Percentiles rank a stretch among this genome's conserved stretches.
phyloP scores from a whole-genome alignment of 2,797 vertebrate species.

The Zenarchopterus dispar region DNA sequence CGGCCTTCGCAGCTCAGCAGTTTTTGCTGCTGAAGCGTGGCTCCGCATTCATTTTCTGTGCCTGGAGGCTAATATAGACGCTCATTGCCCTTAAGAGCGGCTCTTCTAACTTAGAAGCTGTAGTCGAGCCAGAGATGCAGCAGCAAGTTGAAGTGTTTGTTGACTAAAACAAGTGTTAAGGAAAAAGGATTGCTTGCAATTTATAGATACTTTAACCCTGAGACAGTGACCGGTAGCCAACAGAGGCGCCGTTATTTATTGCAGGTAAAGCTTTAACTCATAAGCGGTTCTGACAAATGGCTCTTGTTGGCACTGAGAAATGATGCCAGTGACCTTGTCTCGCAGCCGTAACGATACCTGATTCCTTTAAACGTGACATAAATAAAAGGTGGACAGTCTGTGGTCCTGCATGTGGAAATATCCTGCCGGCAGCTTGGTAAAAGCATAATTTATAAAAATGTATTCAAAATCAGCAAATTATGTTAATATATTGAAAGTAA shows the following conservation, averaged over 20 bases:
- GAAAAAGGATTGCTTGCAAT: slow-evolving; percentile 46
- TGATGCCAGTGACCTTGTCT: slow-evolving; percentile 64
- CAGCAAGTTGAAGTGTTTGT: slow-evolving; percentile 19
- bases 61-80: slow-evolving; percentile 46
- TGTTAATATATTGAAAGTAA: no score
- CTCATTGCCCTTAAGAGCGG: slow-evolving; percentile 47
- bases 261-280: slow-evolving; percentile 61
- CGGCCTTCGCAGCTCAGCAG: slow-evolving; percentile 12
- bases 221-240: slow-evolving; percentile 37
- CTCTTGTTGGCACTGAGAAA: slow-evolving; percentile 43
- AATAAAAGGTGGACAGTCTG: slow-evolving; percentile 28
- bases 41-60: slow-evolving; percentile 35
- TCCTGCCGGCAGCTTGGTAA: slow-evolving; percentile 2
- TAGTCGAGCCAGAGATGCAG: slow-evolving; percentile 16
- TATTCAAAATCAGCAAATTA: background rate
- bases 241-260: slow-evolving; percentile 68
- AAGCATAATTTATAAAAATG: background rate
- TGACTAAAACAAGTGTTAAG: slow-evolving; percentile 20
- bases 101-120: slow-evolving; percentile 35
- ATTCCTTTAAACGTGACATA: slow-evolving; percentile 49
- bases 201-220: slow-evolving; percentile 52
- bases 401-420: slow-evolving; percentile 10
- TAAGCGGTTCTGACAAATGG: slow-evolving; percentile 53
- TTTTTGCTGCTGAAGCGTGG: slow-evolving; percentile 17
- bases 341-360: slow-evolving; percentile 36